Conservation (phyloP, 2,113 vertebrate species). For the Hyperopisus bebe region DNA sequence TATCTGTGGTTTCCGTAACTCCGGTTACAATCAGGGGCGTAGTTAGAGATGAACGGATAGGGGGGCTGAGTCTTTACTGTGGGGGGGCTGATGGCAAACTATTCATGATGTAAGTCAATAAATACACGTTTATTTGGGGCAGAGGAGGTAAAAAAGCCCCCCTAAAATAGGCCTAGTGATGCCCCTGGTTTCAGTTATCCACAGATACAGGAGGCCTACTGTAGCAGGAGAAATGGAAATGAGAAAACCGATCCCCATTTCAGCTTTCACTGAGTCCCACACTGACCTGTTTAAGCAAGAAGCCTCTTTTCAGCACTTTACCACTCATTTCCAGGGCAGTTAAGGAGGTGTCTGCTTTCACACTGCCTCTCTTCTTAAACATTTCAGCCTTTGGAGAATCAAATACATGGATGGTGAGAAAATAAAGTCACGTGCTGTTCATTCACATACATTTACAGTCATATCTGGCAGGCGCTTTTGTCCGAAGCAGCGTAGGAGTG, state of each 20-base stretch:
- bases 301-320: slow-evolving; percentile 80
- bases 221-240: background rate
- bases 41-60: no score
- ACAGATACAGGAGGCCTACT: background rate
- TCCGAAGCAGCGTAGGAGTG: background rate
- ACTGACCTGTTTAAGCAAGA: slow-evolving; percentile 84
- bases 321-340: slow-evolving; percentile 78
- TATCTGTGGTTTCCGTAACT: background rate
- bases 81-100: no score
- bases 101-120: no score
- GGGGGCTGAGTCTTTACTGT: no score
- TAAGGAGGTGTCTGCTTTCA: slow-evolving; percentile 70
- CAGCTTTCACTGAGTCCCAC: background rate
- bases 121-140: no score
- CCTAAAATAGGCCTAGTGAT: no score
- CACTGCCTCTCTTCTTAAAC: slow-evolving; percentile 65
- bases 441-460: background rate
- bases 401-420: background rate
- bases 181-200: background rate
- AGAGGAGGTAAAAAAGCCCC: no score
- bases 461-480: background rate
- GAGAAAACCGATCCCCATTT: background rate
- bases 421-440: background rate
- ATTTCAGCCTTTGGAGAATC: slow-evolving; percentile 66
- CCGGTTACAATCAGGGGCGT: no score